phyloP scores from a whole-genome alignment of 2,113 vertebrate species.

The Rhipidura dahli region DNA sequence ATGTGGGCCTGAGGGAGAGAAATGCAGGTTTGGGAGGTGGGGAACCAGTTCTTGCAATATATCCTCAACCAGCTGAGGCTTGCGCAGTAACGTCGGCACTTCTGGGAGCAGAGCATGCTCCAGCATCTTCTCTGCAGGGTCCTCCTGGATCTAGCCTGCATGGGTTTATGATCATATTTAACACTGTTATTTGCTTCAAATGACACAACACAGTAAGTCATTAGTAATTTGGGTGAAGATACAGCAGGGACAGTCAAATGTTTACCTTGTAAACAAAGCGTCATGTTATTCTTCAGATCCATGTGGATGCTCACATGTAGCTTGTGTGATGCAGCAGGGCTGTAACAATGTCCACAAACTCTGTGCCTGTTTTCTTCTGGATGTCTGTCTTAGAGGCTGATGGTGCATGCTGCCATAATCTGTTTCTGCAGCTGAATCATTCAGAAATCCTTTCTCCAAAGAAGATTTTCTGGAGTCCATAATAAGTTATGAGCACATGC shows the following conservation, averaged over 20 bases:
- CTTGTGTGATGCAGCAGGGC: background rate
- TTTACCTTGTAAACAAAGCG: background rate
- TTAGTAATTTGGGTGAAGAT: background rate
- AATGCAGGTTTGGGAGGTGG: background rate
- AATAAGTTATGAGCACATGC: background rate
- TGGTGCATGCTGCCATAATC: background rate
- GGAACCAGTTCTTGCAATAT: conserved; percentile 33
- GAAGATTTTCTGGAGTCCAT: background rate
- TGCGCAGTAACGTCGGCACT: background rate
- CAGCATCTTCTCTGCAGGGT: background rate
- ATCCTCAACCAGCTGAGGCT: background rate
- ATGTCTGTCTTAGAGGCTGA: background rate
- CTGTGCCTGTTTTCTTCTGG: background rate
- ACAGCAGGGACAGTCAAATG: background rate
- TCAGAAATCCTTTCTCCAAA: background rate
- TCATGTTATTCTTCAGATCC: background rate
- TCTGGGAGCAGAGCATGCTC: background rate
- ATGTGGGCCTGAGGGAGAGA: background rate
- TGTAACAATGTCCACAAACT: background rate
- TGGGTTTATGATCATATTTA: conserved; percentile 15
- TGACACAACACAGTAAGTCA: background rate
- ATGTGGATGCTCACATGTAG: background rate
- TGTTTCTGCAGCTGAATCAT: background rate
- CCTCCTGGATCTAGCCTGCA: background rate
- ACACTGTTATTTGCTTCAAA: background rate